These are phyloP conservation scores for Trichomycterus rosablanca DNA, from an alignment of 2,113 vertebrate genomes.

Conservation along the genomic window DNA sequence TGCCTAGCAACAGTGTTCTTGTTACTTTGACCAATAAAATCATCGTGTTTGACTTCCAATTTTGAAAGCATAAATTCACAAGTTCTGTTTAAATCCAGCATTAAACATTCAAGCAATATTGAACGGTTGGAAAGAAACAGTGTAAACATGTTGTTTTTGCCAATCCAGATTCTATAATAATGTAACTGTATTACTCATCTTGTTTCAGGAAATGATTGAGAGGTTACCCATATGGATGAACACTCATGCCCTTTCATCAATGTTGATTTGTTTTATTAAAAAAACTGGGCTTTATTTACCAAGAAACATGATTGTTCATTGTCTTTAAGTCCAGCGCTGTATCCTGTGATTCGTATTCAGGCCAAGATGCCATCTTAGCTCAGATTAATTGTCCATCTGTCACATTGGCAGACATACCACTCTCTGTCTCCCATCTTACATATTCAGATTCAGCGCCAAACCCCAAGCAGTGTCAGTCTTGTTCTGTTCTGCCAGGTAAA, in stretches of 20 bases:
- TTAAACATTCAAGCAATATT: slow-evolving; percentile 1
- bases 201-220: slow-evolving; percentile 22
- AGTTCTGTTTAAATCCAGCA: neutral
- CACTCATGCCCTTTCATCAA: slow-evolving; percentile 27
- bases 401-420: slow-evolving; percentile 56
- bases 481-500: slow-evolving; percentile 27
- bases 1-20: no score
- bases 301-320: slow-evolving; percentile 34
- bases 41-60: no score
- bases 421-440: slow-evolving; percentile 33
- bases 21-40: no score
- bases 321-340: slow-evolving; percentile 39
- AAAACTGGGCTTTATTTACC: slow-evolving; percentile 19
- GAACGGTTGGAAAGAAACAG: neutral
- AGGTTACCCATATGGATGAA: slow-evolving; percentile 30
- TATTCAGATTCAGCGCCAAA: slow-evolving; percentile 64
- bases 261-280: slow-evolving; percentile 28
- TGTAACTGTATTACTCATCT: slow-evolving; percentile 27
- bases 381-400: slow-evolving; percentile 75
- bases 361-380: slow-evolving; percentile 68
- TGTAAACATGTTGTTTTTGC: slow-evolving; percentile 21
- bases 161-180: slow-evolving; percentile 19
- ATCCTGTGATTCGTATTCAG: slow-evolving; percentile 64
- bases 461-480: slow-evolving; percentile 38
- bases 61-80: no score